These are phyloP conservation scores for Pyrgus malvae DNA, from an alignment of 2,888 invertebrate genomes.

Conservation along the genomic window DNA sequence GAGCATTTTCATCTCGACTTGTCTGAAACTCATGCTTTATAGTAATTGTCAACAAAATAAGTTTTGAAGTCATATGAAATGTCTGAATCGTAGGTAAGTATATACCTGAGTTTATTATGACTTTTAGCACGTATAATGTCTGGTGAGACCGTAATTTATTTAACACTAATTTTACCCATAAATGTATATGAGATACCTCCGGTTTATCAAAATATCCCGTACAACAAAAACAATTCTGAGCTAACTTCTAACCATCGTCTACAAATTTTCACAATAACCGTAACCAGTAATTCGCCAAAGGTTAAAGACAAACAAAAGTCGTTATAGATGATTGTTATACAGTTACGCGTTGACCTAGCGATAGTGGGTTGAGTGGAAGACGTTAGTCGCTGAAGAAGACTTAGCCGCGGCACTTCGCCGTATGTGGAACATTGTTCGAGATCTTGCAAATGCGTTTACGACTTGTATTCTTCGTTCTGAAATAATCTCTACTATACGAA, in stretches of 20 bases:
- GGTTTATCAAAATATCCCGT: too few relatives aligned
- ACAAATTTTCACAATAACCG: background rate
- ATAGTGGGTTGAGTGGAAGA: constrained; percentile 21
- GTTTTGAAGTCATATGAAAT: too few relatives aligned
- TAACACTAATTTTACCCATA: too few relatives aligned
- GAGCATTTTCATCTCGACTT: too few relatives aligned
- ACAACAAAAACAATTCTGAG: too few relatives aligned
- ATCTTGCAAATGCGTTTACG: constrained; percentile 30
- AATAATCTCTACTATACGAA: background rate
- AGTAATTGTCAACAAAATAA: too few relatives aligned
- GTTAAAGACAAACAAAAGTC: constrained; percentile 4
- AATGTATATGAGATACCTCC: too few relatives aligned
- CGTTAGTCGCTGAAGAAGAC: constrained; percentile 41
- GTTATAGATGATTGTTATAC: constrained; percentile 8
- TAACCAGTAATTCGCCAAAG: background rate
- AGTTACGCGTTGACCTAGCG: constrained; percentile 16
- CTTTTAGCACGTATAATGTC: too few relatives aligned
- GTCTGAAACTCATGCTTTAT: too few relatives aligned
- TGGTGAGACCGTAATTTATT: too few relatives aligned
- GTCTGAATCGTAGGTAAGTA: too few relatives aligned
- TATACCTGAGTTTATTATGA: too few relatives aligned
- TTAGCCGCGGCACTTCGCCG: constrained; percentile 36
- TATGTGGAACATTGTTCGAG: constrained; percentile 43
- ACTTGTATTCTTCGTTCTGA: background rate
- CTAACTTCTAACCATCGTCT: background rate